phyloP scores from a whole-genome alignment of 2,797 vertebrate species.

The Lacerta viridis region DNA sequence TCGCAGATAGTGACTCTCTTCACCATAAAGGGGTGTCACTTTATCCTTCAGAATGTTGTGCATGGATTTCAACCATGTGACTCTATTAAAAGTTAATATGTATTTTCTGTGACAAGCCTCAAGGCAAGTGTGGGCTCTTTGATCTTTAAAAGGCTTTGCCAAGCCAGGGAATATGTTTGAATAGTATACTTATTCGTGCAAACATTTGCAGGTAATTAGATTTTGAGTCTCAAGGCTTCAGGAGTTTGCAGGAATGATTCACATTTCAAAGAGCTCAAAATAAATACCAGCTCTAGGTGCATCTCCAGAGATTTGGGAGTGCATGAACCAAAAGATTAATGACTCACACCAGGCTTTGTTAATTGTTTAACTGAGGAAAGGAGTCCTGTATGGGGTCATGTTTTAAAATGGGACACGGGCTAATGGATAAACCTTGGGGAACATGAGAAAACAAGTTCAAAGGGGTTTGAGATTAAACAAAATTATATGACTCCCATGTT shows the following conservation, averaged over 20 bases:
- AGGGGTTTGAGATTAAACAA: constrained; percentile 45
- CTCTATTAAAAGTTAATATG: constrained; percentile 58
- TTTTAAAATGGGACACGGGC: constrained; percentile 63
- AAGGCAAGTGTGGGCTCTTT: constrained; percentile 69
- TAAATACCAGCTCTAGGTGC: constrained; percentile 66
- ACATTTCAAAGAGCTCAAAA: constrained; percentile 72
- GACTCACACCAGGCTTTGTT: constrained; percentile 61
- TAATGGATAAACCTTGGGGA: constrained; percentile 53
- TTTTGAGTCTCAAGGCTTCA: constrained; percentile 65
- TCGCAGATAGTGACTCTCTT: constrained; percentile 17
- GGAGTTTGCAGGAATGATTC: constrained; percentile 64
- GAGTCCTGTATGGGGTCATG: constrained; percentile 66
- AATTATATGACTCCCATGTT: constrained; percentile 42
- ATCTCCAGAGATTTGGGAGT: constrained; percentile 60
- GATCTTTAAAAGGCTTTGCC: constrained; percentile 71
- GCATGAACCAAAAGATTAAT: constrained; percentile 67
- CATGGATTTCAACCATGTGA: constrained; percentile 52
- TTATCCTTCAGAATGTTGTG: constrained; percentile 51
- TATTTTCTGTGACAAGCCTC: constrained; percentile 64
- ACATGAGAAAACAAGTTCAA: constrained; percentile 58
- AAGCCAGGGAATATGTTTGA: constrained; percentile 51
- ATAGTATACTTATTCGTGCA: constrained; percentile 52
- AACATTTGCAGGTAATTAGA: constrained; percentile 72
- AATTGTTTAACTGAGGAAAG: constrained; percentile 71
- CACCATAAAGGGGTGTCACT: not conserved